These are phyloP conservation scores for Chironex yamaguchii DNA, from an alignment of 30 jellyfish, hydroid and myxozoan genomes.

Conservation along the genomic window DNA sequence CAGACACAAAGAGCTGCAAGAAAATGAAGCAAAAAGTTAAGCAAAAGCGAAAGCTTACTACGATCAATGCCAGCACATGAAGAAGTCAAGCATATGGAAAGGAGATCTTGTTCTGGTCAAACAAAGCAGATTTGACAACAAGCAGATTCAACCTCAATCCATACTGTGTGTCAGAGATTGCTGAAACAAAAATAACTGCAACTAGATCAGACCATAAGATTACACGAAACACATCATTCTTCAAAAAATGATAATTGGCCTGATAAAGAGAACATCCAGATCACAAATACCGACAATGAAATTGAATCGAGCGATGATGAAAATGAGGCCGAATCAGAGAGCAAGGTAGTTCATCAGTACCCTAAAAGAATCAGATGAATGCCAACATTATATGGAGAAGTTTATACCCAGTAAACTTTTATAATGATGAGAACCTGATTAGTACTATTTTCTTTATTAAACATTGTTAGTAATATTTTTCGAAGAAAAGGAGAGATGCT, in stretches of 20 bases:
- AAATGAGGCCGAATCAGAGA: conserved; percentile 16
- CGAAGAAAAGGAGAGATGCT: too few relatives aligned
- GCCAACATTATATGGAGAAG: conserved; percentile 53
- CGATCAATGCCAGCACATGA: not conserved
- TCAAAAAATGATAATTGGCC: conserved; percentile 45
- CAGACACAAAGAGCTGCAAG: conserved; percentile 6
- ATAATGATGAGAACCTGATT: too few relatives aligned
- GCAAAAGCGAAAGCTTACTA: conserved; percentile 31
- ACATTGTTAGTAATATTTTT: too few relatives aligned
- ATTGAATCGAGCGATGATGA: conserved; percentile 15
- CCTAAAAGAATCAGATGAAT: conserved; percentile 22
- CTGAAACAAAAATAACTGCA: too few relatives aligned
- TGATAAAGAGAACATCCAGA: too few relatives aligned
- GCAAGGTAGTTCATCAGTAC: conserved; percentile 2
- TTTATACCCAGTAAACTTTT: conserved; percentile 13
- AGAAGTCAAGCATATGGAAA: too few relatives aligned
- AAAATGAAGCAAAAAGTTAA: not conserved
- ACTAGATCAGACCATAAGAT: conserved; percentile 46
- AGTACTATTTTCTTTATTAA: too few relatives aligned
- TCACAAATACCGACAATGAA: conserved; percentile 12
- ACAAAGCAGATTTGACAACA: too few relatives aligned
- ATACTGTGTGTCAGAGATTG: too few relatives aligned
- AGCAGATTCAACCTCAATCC: too few relatives aligned
- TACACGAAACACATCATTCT: conserved; percentile 34
- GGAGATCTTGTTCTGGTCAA: too few relatives aligned